Percentiles rank a stretch among this genome's conserved stretches.
Conservation (phyloP, 2,113 vertebrate genomes). For the Diadophis punctatus region DNA sequence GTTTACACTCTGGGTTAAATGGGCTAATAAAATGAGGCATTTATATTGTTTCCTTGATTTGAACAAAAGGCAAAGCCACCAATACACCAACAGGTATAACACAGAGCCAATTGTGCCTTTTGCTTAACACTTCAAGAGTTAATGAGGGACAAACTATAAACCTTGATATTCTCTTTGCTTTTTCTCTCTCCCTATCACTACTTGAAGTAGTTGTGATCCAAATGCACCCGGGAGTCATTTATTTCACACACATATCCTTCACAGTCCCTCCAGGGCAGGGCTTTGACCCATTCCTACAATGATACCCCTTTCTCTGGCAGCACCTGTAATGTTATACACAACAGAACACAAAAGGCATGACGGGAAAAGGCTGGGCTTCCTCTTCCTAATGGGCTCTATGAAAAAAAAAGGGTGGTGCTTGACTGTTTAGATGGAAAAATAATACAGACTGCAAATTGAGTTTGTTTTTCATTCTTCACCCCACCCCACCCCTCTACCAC, state of each 20-base stretch:
- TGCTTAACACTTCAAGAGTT: slow-evolving; percentile 46
- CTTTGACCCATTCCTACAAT: slow-evolving; percentile 14
- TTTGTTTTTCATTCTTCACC: slow-evolving; percentile 1
- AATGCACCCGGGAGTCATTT: slow-evolving; percentile 46
- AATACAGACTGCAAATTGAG: slow-evolving; percentile 6
- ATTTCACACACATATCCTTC: slow-evolving; percentile 11
- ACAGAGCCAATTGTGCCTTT: slow-evolving; percentile 32
- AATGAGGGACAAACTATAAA: slow-evolving; percentile 57
- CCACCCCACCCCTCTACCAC: accelerated
- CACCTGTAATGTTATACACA: slow-evolving; percentile 55
- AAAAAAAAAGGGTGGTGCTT: slow-evolving; percentile 27
- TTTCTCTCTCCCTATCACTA: neutral
- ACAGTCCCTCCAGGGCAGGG: neutral
- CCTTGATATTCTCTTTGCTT: slow-evolving; percentile 15
- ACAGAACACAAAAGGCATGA: slow-evolving; percentile 46
- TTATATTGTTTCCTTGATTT: slow-evolving; percentile 35
- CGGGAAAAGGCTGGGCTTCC: slow-evolving; percentile 57
- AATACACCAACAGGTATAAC: slow-evolving; percentile 38
- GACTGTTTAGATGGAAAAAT: slow-evolving; percentile 46
- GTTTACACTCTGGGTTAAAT: slow-evolving; percentile 46
- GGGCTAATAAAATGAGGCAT: slow-evolving; percentile 47
- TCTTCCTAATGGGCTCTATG: slow-evolving; percentile 43
- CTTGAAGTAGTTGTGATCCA: slow-evolving; percentile 4
- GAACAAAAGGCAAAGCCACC: slow-evolving; percentile 45
- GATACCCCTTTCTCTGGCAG: neutral